phyloP scores from a whole-genome alignment of 2,888 invertebrate species.

The Perizoma affinitatum region DNA sequence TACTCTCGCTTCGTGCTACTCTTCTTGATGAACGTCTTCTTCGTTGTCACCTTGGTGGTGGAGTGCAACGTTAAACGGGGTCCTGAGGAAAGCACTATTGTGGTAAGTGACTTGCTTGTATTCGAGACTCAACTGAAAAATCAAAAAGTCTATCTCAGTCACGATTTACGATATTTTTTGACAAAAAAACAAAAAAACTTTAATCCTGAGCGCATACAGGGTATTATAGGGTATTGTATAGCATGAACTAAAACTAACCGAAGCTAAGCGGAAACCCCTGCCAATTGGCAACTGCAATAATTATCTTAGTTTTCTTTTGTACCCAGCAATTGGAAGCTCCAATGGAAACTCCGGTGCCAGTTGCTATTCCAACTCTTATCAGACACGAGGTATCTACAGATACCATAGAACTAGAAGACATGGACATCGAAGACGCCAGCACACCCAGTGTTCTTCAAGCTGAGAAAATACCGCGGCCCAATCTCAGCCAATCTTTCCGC shows the following conservation, averaged over 20 bases:
- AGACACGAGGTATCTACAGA: constrained; percentile 28
- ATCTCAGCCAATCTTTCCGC: constrained; percentile 58
- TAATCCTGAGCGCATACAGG: too few relatives aligned
- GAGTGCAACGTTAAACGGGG: constrained; percentile 50
- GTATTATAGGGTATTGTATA: too few relatives aligned
- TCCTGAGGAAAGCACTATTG: constrained; percentile 29
- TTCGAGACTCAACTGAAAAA: too few relatives aligned
- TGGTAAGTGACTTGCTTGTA: constrained; percentile 38
- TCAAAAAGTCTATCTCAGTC: too few relatives aligned
- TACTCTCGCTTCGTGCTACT: constrained; percentile 74
- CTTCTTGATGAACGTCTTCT: constrained; percentile 73
- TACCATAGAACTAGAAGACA: constrained; percentile 27
- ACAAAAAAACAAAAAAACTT: too few relatives aligned
- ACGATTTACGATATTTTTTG: too few relatives aligned
- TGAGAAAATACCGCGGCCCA: constrained; percentile 60
- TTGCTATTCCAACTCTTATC: constrained; percentile 18
- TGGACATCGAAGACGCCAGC: constrained; percentile 34
- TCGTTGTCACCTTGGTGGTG: constrained; percentile 58
- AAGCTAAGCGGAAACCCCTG: too few relatives aligned
- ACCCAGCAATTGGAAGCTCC: constrained; percentile 49
- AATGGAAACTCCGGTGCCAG: constrained; percentile 38
- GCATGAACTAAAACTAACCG: too few relatives aligned
- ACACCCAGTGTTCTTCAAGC: constrained; percentile 33
- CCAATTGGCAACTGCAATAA: not conserved
- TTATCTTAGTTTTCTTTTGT: constrained; percentile 11